A percentile compares a stretch with the other conserved stretches of the same genome.
Conservation (phyloP, 2,113 vertebrate species). For the Colossoma macropomum region DNA sequence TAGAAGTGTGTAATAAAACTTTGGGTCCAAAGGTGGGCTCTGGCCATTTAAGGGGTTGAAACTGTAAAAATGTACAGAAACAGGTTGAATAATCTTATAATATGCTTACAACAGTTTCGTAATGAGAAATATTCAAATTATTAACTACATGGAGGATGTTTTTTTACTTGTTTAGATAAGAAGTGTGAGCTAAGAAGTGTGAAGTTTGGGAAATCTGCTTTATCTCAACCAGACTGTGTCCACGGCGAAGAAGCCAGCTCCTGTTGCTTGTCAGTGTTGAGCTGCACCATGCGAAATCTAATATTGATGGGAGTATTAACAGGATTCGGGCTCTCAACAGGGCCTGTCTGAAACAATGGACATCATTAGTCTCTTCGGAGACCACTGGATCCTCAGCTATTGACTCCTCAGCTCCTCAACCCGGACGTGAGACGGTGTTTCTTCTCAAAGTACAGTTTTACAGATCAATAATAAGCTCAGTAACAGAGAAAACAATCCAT, state of each 20-base stretch:
- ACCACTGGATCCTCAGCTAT: background rate
- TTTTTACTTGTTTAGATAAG: no score
- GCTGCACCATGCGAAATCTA: background rate
- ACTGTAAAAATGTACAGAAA: no score
- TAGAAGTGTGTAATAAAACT: no score
- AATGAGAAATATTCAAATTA: no score
- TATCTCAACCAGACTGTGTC: background rate
- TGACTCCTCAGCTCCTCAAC: background rate
- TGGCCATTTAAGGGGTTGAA: no score
- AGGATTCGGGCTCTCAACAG: background rate
- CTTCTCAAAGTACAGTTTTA: background rate
- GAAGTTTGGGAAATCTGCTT: background rate
- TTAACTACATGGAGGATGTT: no score
- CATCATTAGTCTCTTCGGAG: background rate
- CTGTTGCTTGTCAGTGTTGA: background rate
- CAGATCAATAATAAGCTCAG: background rate
- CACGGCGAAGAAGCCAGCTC: background rate
- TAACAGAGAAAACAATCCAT: background rate
- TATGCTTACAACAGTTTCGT: no score
- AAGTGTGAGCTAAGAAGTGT: no score
- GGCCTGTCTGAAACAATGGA: slow-evolving; percentile 18
- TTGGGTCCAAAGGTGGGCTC: no score
- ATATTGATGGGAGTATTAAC: slow-evolving; percentile 14
- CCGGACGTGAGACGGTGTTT: background rate
- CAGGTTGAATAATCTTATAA: no score